Conservation (phyloP, 2,113 vertebrate genomes). For the Capra hircus region DNA sequence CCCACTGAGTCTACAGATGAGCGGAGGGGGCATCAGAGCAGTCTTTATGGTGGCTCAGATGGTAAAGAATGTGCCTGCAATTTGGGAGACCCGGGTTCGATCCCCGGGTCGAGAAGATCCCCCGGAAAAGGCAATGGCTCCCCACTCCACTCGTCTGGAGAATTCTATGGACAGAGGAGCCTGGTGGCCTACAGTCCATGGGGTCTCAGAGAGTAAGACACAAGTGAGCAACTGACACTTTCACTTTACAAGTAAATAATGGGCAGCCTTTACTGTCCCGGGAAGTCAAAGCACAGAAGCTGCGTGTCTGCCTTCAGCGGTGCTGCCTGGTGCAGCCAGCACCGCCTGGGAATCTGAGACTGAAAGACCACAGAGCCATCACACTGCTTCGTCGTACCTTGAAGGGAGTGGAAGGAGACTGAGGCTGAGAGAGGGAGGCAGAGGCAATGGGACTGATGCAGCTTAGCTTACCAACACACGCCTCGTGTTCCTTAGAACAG, state of each 20-base stretch:
- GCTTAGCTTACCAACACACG: background rate
- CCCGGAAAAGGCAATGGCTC: background rate
- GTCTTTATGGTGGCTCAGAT: background rate
- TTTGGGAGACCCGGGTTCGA: background rate
- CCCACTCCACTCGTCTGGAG: background rate
- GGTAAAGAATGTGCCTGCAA: background rate
- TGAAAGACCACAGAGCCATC: background rate
- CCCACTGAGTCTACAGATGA: background rate
- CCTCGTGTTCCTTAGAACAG: background rate
- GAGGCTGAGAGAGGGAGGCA: background rate
- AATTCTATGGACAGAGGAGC: background rate
- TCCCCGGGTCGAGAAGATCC: fast-evolving
- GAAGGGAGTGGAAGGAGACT: background rate
- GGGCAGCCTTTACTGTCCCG: background rate
- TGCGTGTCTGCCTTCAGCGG: background rate
- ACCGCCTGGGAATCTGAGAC: background rate
- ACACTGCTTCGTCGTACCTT: background rate
- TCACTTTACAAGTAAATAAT: background rate
- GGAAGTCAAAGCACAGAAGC: background rate
- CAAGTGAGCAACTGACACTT: background rate
- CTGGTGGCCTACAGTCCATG: background rate
- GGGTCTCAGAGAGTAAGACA: background rate
- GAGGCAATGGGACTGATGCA: background rate
- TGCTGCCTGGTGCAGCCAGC: background rate
- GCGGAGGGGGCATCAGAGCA: background rate